These are phyloP conservation scores for Thalpophila matura DNA, from an alignment of 2,888 invertebrate species.

Conservation along the genomic window DNA sequence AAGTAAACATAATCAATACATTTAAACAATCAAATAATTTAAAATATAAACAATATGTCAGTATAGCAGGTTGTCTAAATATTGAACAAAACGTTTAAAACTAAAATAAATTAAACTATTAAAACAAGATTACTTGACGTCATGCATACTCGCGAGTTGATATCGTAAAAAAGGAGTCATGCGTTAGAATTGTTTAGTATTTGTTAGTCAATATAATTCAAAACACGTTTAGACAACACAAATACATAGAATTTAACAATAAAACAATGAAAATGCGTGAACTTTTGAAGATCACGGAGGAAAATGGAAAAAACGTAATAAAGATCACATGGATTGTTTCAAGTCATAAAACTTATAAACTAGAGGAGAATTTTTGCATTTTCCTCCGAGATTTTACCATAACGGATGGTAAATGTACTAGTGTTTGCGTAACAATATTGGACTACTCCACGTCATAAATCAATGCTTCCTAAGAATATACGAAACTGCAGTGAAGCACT, in stretches of 20 bases:
- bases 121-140: constrained; percentile 72
- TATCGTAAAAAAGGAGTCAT: constrained; percentile 85
- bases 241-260: constrained; percentile 64
- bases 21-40: constrained; percentile 70
- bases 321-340: constrained; percentile 68
- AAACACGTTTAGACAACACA: constrained; percentile 72
- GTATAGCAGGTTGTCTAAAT: constrained; percentile 76
- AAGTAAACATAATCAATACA: constrained; percentile 84
- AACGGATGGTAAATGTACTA: constrained; percentile 64
- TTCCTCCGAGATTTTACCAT: constrained; percentile 80
- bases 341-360: constrained; percentile 80
- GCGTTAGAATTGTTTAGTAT: constrained; percentile 88
- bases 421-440: constrained; percentile 58
- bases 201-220: constrained; percentile 89
- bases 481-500: constrained; percentile 79
- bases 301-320: constrained; percentile 82
- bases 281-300: constrained; percentile 77
- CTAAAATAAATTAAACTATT: constrained; percentile 65
- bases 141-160: constrained; percentile 89
- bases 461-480: constrained; percentile 71
- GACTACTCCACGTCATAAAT: constrained; percentile 73
- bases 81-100: constrained; percentile 69
- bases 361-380: constrained; percentile 80
- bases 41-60: constrained; percentile 83
- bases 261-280: constrained; percentile 70